Evolutionary conservation across 2,113 vertebrate genomes (phyloP).

Genomic region (Geococcyx californianus): DNA sequence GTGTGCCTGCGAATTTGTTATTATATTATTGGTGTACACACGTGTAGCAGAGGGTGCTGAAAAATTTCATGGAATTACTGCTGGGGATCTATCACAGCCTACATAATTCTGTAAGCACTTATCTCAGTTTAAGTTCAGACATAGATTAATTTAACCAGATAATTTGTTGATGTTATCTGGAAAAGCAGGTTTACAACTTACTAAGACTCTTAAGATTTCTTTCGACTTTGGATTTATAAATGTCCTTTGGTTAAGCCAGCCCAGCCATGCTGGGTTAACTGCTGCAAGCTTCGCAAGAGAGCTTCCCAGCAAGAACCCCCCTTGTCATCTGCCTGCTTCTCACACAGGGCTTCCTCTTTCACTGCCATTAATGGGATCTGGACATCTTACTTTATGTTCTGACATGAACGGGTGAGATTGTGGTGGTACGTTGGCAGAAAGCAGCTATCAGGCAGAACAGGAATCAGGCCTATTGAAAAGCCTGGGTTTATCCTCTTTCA

Average conservation of each 20-base stretch:
- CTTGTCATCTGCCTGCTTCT: not conserved
- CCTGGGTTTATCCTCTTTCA: not conserved
- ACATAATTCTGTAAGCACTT: conserved; percentile 9
- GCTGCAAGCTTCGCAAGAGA: not conserved
- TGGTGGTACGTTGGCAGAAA: not conserved
- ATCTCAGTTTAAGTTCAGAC: conserved; percentile 16
- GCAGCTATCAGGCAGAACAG: not conserved
- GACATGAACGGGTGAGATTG: not conserved
- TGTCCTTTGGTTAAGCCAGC: not conserved
- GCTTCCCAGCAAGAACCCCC: not conserved
- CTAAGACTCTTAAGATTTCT: not conserved
- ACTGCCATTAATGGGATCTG: not conserved
- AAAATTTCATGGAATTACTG: conserved; percentile 32
- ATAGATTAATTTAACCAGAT: conserved; percentile 12
- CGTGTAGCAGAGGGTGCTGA: conserved; percentile 11
- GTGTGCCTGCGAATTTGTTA: conserved; percentile 25
- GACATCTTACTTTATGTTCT: not conserved
- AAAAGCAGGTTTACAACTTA: not conserved
- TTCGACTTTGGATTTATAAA: not conserved
- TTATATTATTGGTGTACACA: too few species aligned
- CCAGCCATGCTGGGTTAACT: not conserved
- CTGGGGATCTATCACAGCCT: conserved; percentile 43
- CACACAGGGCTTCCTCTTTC: not conserved
- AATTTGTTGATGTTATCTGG: not conserved
- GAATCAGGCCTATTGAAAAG: not conserved